Percentiles rank a stretch among this genome's conserved stretches.
Evolutionary conservation across 1,140 invertebrate genomes (phyloP).

Genomic region (Eupristina koningsbergeri): DNA sequence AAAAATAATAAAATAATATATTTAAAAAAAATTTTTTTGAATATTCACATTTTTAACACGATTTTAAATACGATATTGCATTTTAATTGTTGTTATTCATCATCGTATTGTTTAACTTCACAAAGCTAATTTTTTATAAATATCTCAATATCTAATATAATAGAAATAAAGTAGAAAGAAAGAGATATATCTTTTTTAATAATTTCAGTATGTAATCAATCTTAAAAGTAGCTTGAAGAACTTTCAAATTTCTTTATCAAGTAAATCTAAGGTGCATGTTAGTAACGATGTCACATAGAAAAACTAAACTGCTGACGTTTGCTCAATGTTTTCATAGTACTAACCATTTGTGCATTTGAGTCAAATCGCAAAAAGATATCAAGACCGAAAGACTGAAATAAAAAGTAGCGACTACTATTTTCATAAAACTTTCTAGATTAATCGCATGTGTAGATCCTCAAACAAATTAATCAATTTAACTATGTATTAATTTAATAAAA

Average conservation of each 20-base stretch:
- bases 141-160: too few species aligned
- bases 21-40: too few species aligned
- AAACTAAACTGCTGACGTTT: slow-evolving; percentile 25
- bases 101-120: too few species aligned
- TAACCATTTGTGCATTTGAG: neutral
- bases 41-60: too few species aligned
- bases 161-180: too few species aligned
- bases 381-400: neutral
- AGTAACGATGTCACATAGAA: neutral
- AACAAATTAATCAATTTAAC: neutral
- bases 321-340: neutral
- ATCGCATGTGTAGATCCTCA: neutral
- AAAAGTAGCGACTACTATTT: neutral
- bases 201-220: too few species aligned
- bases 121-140: too few species aligned
- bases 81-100: too few species aligned
- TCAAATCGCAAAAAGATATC: neutral
- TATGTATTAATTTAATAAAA: too few species aligned
- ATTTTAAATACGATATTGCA: too few species aligned
- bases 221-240: neutral
- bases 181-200: too few species aligned
- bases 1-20: too few species aligned
- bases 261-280: neutral
- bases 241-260: slow-evolving; percentile 6
- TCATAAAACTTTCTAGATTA: neutral